Base-by-base conservation (phyloP, 2,113 vertebrate species). In the Pituophis catenifer region DNA sequence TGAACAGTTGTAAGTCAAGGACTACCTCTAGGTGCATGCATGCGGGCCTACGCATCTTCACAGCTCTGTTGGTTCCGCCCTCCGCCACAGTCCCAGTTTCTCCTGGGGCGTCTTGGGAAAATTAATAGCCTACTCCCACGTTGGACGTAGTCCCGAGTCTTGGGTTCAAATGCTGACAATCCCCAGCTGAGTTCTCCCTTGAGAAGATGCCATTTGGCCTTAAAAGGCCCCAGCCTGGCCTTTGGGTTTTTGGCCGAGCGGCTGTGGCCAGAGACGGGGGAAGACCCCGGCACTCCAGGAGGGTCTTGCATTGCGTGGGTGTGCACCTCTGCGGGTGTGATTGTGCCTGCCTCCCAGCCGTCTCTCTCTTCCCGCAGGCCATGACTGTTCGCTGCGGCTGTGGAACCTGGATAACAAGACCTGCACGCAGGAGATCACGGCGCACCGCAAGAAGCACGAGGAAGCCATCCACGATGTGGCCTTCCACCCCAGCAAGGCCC, bases 381-480 rank as follows among this genome's bases (percentile, higher is more conserved):
- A 99, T 0, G 99, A 99, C 97, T 99, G 99, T 97, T 99, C 99
- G 0, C 98, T 99, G 96, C 99, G 99, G 26, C 97, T 99, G 54
- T 99, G 99, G 99, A 99, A 98, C 98, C 97, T 99, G 94, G 98
- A 98, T 95, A 99, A 98, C 96, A 98, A 98, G 95, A 99, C 98
- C 0, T 99, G 99, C 0, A 98, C 99, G 94, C 99, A 99, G 97
- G 99, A 99, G 97, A 99, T 99, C 97, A 99, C 98, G 0, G 99
- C 98, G 1, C 99, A 99, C 97, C 98, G 99, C 96, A 99, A 99
- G 97, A 99, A 99, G 95, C 98, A 99, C 1, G 98, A 99, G 50
- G 99, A 99, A 96, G 98, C 99, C 96, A 99, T 99, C 93, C 99
- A 99, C 1, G 98, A 99, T 0, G 99, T 99, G 87, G 99, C 99